Evolutionary conservation across 2,888 invertebrate genomes (phyloP), one percentile per base, ranked within the genome.

Genomic region (Tenthredo amoena): DNA sequence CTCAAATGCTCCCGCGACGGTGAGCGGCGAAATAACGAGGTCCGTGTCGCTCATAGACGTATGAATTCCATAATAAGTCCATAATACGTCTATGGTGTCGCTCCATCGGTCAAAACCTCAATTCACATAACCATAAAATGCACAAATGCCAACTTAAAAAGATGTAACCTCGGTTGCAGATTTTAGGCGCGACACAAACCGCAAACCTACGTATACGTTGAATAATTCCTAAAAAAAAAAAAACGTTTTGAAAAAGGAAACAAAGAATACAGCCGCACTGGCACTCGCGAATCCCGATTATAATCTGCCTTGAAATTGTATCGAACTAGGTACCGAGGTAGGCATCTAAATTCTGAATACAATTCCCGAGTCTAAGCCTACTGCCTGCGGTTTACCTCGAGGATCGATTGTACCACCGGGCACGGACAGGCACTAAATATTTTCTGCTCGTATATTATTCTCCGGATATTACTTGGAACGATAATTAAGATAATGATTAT

Each of bases 361-460:
- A 21, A 21, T 31, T 34, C 12, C 3, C 15, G 18, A 34, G 34
- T 5, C 34, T 68, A 15, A 12, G 43, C 74, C 43, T 43, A 12
- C 74, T 74, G n/a, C 26, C 37, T 18, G 40, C 5, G 26, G 26
- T 10, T 18, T 2, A 74, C 12, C 26, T 26, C 3, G 37, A 10
- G 43, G 26, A 74, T 74, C 74, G 74, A 74, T 74, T 74, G 74
- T 74, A 43, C 43, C 74, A 74, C 43, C 74, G 15, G 12, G 47
- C 74, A 74, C 74, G 74, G 31, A 43, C 74, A 43, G 74, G 74
- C 7, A 74, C 74, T 21, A n/a, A 31, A 74, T 43, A 74, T 40
- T 74, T 43, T 74, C 2, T 26, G 34, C 68, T 18, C 26, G 26
- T 34, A 18, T 31, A 26, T 31, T 1, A 68, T 34, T 18, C 1